Evolutionary conservation across 2,797 vertebrate genomes (phyloP), one percentile per base, ranked within the genome.

Genomic region (Acanthurus lineatus): DNA sequence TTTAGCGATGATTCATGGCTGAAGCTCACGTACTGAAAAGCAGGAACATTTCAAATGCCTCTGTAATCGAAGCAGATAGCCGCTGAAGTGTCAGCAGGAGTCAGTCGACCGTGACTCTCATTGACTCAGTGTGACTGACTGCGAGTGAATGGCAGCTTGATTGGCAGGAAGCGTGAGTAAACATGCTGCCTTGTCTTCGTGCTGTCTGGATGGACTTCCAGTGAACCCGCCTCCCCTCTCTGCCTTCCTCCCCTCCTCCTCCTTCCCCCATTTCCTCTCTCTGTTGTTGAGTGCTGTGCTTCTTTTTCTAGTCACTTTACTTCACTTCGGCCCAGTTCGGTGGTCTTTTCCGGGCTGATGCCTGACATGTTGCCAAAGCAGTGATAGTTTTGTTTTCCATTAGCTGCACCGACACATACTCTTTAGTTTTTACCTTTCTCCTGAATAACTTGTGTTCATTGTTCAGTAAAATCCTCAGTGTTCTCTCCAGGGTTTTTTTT

Each of bases 1-100:
- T 91, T 78, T 90, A 91, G 87, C 65, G 2, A 3, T 87, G 88
- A 90, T 71, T 91, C 81, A 82, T 22, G n/a, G 58, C 10, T 45
- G 47, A 10, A 62, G 65, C 44, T 15, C 69, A 42, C n/a, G 48
- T 62, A 86, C 61, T 5, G 28, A 32, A 38, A 51, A 54, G 9
- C 53, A 22, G 56, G 32, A 74, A 58, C 64, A 67, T 86, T 90
- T 88, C 69, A 89, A 87, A 90, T 89, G 59, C 81, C 81, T 82
- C 62, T 81, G 66, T 83, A 86, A 90, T 90, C 86, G 88, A 73
- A 63, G 2, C 64, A 64, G 86, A 91, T 88, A 86, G 87, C 79
- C 73, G 9, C 48, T 78, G 32, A 81, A 85, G 82, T 65, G 73
- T 38, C 48, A 45, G 77, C 59, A 53, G 49, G 25, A 59, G 53